Base-by-base conservation (phyloP, 1,140 invertebrate species). In the Drosophila navojoa region DNA sequence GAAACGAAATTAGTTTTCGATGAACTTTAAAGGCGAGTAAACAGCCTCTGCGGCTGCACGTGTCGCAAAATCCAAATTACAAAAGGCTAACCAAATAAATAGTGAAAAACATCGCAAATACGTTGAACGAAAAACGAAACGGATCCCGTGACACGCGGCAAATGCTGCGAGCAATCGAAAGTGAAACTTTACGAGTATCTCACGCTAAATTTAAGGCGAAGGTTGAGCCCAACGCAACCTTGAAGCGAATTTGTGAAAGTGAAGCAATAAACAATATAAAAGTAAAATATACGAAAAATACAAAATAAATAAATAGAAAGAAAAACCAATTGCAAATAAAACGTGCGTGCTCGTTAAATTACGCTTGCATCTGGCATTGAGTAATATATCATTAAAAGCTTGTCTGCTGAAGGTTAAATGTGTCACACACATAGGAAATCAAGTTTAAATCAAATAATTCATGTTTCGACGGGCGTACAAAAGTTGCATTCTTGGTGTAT, bases 1-100 rank as follows among this genome's bases (percentile, higher is more conserved):
- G 90, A 91, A 91, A 81, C 78, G 77, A 91, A 90, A 91, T 91
- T 91, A 91, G 90, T 91, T 91, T 91, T 91, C 90, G 90, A 91
- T 91, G 90, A 90, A 91, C 90, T 91, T 91, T 81, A 91, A 91
- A 90, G 77, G 80, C 90, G 82, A 89, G 76, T 78, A 91, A 91
- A 91, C 90, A 91, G 64, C 66, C 77, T 77, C 73, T 79, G 67
- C 68, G 42, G 59, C 72, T 77, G 77, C 81, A 80, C 81, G 81
- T 85, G 80, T 79, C 63, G 66, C 66, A 55, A 64, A 54, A 50
- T 32, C 29, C 44, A 19, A n/a, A 52, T 59, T 22, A 61, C 59
- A 55, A 50, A 35, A 15, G 9, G 10, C 7, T 3, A 35, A 42
- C 15, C 42, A 69, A 35, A 35, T 45, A 50, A 13, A 38, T 55